phyloP scores from a whole-genome alignment of 2,888 invertebrate genomes.

The Polyommatus icarus region DNA sequence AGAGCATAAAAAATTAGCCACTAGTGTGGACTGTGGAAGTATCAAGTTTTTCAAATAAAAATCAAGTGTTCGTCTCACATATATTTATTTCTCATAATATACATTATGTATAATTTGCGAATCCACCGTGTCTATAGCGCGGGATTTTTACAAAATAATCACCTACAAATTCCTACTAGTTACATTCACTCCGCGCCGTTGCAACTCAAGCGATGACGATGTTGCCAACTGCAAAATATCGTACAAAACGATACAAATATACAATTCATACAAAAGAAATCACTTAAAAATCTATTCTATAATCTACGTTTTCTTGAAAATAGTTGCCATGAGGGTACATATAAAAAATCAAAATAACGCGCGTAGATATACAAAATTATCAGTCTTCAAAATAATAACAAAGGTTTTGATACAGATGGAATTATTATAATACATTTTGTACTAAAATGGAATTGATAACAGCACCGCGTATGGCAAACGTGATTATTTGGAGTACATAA shows the following conservation, averaged over 20 bases:
- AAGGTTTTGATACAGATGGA: conserved; percentile 46
- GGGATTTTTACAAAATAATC: conserved; percentile 73
- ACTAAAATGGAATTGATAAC: conserved; percentile 58
- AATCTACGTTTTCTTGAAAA: conserved; percentile 3
- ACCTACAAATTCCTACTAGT: conserved; percentile 69
- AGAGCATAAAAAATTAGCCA: not conserved
- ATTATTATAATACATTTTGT: conserved; percentile 52
- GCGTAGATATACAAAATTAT: conserved; percentile 53
- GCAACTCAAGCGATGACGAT: conserved; percentile 67
- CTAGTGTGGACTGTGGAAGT: not conserved
- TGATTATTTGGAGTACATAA: conserved; percentile 25
- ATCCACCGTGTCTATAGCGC: conserved; percentile 78
- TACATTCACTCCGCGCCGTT: conserved; percentile 67
- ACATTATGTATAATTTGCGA: conserved; percentile 80
- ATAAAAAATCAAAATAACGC: conserved; percentile 35
- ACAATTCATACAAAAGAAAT: conserved; percentile 23
- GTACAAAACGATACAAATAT: conserved; percentile 43
- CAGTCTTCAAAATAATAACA: conserved; percentile 61
- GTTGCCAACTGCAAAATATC: conserved; percentile 41
- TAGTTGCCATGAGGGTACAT: conserved; percentile 21
- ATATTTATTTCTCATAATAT: conserved; percentile 81
- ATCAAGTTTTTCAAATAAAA: conserved; percentile 41
- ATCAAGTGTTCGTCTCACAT: conserved; percentile 70
- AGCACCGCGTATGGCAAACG: conserved; percentile 57
- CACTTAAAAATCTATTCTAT: not conserved